Percentiles rank a stretch among this genome's conserved stretches.
These are phyloP conservation scores for Pterostichus niger DNA, from an alignment of 2,888 invertebrate species.

Conservation along the genomic window DNA sequence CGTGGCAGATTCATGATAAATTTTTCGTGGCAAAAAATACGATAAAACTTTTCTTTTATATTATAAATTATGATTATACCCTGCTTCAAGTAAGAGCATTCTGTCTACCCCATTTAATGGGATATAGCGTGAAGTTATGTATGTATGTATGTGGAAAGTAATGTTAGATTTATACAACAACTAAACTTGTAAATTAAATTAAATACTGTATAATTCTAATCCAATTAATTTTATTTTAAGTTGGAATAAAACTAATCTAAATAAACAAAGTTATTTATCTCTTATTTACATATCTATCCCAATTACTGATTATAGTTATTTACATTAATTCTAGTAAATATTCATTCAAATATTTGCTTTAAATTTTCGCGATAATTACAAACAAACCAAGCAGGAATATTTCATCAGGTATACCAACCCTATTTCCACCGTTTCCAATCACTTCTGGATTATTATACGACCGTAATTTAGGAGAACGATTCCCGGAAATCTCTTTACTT, in stretches of 20 bases:
- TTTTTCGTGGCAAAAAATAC: neutral
- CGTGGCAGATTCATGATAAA: constrained; percentile 9
- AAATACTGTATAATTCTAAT: neutral
- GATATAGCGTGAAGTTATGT: too few species aligned
- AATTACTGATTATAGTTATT: constrained; percentile 1
- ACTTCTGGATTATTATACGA: neutral
- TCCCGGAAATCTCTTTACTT: neutral
- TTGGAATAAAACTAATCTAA: neutral
- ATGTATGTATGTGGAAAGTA: too few species aligned
- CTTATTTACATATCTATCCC: neutral
- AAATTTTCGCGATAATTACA: constrained; percentile 10
- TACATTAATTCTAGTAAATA: constrained; percentile 27
- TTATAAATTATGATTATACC: too few species aligned
- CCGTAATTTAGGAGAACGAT: neutral
- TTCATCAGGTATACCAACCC: constrained; percentile 26
- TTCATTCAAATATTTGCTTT: constrained; percentile 24
- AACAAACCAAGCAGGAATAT: constrained; percentile 6
- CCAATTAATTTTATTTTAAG: neutral
- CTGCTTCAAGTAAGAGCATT: neutral
- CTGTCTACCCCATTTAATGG: too few species aligned
- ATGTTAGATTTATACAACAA: too few species aligned
- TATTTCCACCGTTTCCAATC: neutral
- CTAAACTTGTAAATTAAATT: too few species aligned
- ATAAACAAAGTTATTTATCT: constrained; percentile 3
- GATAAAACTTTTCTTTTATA: neutral